Evolutionary conservation across 2,797 vertebrate species (phyloP).

Genomic region (Sardinella longiceps): DNA sequence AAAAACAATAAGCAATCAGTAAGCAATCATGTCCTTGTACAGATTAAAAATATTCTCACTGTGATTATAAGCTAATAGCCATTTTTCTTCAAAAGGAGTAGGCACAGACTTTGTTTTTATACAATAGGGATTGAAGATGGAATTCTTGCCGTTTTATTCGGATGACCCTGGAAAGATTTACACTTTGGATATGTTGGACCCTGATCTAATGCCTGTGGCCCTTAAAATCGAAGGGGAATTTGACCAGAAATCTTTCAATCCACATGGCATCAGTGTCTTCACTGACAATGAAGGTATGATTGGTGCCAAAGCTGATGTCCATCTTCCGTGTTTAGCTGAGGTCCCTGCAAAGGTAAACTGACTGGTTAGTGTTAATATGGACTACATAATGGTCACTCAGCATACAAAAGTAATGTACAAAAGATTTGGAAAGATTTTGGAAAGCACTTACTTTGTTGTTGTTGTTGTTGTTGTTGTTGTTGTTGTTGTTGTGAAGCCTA

Average conservation of each 20-base stretch:
- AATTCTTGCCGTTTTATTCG: background rate
- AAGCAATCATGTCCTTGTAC: background rate
- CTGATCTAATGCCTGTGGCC: constrained; percentile 67
- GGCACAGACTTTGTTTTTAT: background rate
- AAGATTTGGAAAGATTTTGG: background rate
- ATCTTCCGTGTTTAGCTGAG: no score
- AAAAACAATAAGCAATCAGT: background rate
- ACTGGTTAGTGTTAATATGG: background rate
- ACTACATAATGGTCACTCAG: background rate
- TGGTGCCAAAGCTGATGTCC: background rate
- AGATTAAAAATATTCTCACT: background rate
- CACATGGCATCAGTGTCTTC: constrained; percentile 86
- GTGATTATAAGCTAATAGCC: no score
- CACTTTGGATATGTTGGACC: background rate
- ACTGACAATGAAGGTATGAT: constrained; percentile 73
- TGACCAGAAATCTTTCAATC: constrained; percentile 81
- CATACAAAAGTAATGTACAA: background rate
- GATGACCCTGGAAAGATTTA: constrained; percentile 6
- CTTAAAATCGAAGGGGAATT: constrained; percentile 80
- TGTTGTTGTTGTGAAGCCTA: no score
- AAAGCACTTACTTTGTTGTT: background rate
- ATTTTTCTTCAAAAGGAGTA: background rate
- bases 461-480: no score
- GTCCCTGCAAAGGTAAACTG: background rate
- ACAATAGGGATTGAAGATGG: background rate